These are phyloP conservation scores for Paramormyrops hopkinsi DNA, from an alignment of 2,797 vertebrate genomes.

Conservation along the genomic window DNA sequence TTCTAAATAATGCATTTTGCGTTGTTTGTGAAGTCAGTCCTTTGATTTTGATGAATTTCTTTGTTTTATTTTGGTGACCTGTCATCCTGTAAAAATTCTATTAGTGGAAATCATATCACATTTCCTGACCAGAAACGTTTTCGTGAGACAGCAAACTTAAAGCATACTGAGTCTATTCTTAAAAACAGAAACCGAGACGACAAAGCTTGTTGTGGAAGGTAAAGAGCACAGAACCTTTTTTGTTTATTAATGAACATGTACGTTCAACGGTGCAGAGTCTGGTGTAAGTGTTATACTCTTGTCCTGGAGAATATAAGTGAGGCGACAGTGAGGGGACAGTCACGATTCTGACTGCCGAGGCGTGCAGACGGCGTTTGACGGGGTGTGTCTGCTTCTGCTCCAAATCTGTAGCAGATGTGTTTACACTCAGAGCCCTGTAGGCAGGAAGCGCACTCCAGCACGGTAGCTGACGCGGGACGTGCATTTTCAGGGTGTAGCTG, in stretches of 20 bases:
- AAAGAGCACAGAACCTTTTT: background rate
- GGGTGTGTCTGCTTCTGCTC: background rate
- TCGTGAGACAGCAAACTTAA: background rate
- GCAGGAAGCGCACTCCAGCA: background rate
- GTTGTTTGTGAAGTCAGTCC: background rate
- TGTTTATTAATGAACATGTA: background rate
- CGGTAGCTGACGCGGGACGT: background rate
- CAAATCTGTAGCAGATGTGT: slow-evolving; percentile 21
- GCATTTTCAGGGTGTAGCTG: background rate
- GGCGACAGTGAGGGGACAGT: background rate
- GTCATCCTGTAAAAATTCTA: background rate
- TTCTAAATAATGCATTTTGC: slow-evolving; percentile 23
- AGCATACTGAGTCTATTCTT: background rate
- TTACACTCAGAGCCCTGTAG: slow-evolving; percentile 8
- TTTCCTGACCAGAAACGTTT: background rate
- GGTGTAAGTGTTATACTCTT: background rate
- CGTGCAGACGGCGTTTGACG: background rate
- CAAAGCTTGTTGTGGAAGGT: background rate
- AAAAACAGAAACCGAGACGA: background rate
- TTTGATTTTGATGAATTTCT: background rate
- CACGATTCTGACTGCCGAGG: background rate
- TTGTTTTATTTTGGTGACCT: background rate
- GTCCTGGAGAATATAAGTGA: background rate
- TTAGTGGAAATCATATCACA: background rate
- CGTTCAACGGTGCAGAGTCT: background rate